Conservation (phyloP, 2,113 vertebrate species). For the Percopsis transmontana region DNA sequence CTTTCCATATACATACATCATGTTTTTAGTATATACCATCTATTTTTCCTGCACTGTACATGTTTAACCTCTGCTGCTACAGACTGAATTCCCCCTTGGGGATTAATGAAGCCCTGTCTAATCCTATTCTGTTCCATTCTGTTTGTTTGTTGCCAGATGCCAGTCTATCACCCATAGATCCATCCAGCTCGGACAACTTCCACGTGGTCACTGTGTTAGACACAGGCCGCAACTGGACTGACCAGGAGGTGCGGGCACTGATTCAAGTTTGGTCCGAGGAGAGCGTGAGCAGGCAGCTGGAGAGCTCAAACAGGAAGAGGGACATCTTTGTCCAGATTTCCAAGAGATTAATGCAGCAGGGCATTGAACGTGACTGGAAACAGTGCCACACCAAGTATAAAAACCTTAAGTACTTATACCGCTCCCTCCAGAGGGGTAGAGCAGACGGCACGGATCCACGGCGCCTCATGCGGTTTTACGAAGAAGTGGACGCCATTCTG, state of each 20-base stretch:
- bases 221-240: slow-evolving; percentile 85
- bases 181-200: slow-evolving; percentile 68
- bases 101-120: not conserved
- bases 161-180: slow-evolving; percentile 36
- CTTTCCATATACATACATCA: too few relatives aligned
- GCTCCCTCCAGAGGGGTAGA: slow-evolving; percentile 83
- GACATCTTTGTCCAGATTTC: slow-evolving; percentile 89
- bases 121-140: not conserved
- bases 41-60: too few relatives aligned
- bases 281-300: slow-evolving; percentile 83
- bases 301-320: slow-evolving; percentile 87
- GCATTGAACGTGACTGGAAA: slow-evolving; percentile 89
- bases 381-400: slow-evolving; percentile 89
- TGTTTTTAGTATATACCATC: too few relatives aligned
- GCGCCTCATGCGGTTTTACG: slow-evolving; percentile 85
- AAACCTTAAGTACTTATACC: slow-evolving; percentile 90
- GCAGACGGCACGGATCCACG: slow-evolving; percentile 71
- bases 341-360: slow-evolving; percentile 80
- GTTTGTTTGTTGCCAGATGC: slow-evolving; percentile 20
- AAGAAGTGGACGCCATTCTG: slow-evolving; percentile 86
- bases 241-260: slow-evolving; percentile 85
- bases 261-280: slow-evolving; percentile 85
- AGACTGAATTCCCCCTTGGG: too few relatives aligned
- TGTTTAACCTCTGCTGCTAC: too few relatives aligned
- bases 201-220: slow-evolving; percentile 81